phyloP scores from a whole-genome alignment of 2,113 vertebrate species.

The Chaetodon auriga region DNA sequence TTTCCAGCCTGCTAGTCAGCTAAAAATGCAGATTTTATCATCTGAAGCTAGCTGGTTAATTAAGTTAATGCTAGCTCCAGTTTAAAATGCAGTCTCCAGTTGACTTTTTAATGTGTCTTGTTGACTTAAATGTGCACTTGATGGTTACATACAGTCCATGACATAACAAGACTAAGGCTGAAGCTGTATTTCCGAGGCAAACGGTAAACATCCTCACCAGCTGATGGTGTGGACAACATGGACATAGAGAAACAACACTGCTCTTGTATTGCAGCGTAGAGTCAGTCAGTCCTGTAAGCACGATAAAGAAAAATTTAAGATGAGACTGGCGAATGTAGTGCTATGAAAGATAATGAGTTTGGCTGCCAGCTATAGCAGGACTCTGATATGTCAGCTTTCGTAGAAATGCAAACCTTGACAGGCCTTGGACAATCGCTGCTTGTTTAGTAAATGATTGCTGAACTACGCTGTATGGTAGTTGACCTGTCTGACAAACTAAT shows the following conservation, averaged over 20 bases:
- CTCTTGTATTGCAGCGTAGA: neutral
- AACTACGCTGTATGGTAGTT: too few relatives aligned
- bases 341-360: neutral
- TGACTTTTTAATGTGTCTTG: too few relatives aligned
- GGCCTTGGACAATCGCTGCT: neutral
- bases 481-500: neutral
- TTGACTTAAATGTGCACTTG: too few relatives aligned
- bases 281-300: neutral
- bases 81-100: too few relatives aligned
- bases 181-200: neutral
- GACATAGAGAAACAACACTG: neutral
- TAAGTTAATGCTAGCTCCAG: too few relatives aligned
- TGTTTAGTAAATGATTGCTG: slow-evolving; percentile 4
- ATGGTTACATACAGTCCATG: too few relatives aligned
- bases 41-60: too few relatives aligned
- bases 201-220: too few relatives aligned
- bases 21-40: too few relatives aligned
- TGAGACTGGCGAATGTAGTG: neutral
- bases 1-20: neutral
- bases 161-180: neutral
- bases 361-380: too few relatives aligned
- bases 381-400: neutral
- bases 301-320: neutral
- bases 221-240: too few relatives aligned
- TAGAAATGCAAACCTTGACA: neutral